Evolutionary conservation across 2,113 vertebrate species (phyloP).

Genomic region (Phaethornis superciliosus): DNA sequence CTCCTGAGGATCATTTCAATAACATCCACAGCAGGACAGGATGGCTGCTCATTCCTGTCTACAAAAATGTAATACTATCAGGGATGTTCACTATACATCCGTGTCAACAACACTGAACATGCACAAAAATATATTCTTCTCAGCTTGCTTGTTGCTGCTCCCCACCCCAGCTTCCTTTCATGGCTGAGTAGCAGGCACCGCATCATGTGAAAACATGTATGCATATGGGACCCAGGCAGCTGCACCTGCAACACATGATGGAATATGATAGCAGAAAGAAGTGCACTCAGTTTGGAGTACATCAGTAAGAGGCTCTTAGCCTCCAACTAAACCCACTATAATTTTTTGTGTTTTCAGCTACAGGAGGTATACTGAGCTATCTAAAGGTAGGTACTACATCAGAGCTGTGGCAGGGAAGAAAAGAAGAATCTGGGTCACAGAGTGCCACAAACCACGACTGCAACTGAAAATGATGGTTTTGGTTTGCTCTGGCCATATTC

Average conservation of each 20-base stretch:
- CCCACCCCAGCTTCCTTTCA: not conserved
- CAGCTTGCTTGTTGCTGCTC: not conserved
- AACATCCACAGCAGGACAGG: not conserved
- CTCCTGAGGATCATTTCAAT: not conserved
- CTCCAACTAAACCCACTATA: not conserved
- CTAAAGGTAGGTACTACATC: not conserved
- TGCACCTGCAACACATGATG: not conserved
- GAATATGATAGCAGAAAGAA: not conserved
- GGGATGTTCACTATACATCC: not conserved
- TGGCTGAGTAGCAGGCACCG: not conserved
- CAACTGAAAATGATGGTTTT: not conserved
- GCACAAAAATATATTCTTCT: not conserved
- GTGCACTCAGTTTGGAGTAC: accelerated
- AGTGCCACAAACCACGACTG: not conserved
- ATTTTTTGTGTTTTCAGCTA: not conserved
- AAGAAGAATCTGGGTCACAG: not conserved
- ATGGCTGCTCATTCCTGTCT: not conserved
- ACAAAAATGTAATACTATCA: not conserved
- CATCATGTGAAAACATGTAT: not conserved
- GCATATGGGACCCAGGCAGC: not conserved
- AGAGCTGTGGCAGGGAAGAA: not conserved
- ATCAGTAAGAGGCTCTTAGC: not conserved
- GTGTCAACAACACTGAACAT: not conserved
- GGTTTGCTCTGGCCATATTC: not conserved
- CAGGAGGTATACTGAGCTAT: not conserved